Conservation (phyloP, 2,888 invertebrate species). For the Anodontia alba region DNA sequence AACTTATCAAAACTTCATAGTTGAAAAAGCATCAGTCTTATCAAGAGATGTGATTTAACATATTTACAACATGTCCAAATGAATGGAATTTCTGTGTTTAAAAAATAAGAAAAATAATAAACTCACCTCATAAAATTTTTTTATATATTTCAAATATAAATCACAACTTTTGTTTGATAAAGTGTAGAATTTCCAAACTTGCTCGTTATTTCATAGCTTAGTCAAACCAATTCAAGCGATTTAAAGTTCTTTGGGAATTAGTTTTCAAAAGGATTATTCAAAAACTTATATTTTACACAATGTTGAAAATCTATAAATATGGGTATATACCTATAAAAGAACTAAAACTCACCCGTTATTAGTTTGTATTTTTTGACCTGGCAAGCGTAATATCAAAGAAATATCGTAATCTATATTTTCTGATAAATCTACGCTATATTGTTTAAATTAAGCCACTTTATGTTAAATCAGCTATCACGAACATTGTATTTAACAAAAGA, state of each 20-base stretch:
- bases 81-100: too few species aligned
- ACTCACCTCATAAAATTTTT: neutral
- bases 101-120: too few species aligned
- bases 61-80: too few species aligned
- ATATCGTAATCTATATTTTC: constrained; percentile 10
- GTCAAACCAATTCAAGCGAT: constrained; percentile 20
- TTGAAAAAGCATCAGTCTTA: too few species aligned
- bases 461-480: too few species aligned
- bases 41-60: too few species aligned
- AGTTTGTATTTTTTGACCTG: neutral
- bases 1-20: too few species aligned
- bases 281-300: constrained; percentile 20
- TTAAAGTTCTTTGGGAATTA: constrained; percentile 20
- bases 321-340: constrained; percentile 14
- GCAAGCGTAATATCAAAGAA: neutral
- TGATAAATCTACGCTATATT: neutral
- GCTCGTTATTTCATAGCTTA: constrained; percentile 7
- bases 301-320: constrained; percentile 18
- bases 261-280: constrained; percentile 21
- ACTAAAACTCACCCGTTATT: neutral
- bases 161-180: neutral
- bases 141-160: neutral
- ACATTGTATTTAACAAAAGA: too few species aligned
- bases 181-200: constrained; percentile 10
- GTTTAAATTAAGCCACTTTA: too few species aligned